These are phyloP conservation scores for Ooceraea biroi DNA, from an alignment of 1,140 invertebrate genomes.

Conservation along the genomic window DNA sequence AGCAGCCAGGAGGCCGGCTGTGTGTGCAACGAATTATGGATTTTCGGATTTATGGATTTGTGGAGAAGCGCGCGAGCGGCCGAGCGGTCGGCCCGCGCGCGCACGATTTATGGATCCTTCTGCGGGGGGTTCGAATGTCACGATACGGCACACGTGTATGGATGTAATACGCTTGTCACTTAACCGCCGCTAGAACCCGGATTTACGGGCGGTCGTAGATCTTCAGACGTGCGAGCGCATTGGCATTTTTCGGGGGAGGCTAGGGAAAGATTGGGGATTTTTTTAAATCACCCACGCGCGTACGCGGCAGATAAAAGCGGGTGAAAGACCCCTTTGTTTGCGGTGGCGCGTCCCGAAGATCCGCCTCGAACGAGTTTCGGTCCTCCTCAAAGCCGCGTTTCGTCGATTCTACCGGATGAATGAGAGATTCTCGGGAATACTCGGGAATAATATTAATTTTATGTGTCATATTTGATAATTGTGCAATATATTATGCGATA, in stretches of 20 bases:
- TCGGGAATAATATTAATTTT: background rate
- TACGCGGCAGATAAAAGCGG: constrained; percentile 39
- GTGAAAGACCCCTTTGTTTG: constrained; percentile 31
- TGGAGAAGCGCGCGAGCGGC: constrained; percentile 42
- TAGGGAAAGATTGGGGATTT: constrained; percentile 56
- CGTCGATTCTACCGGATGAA: background rate
- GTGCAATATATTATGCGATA: background rate
- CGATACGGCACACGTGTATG: constrained; percentile 56
- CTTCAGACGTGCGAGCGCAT: constrained; percentile 35
- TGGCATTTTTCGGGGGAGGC: constrained; percentile 45
- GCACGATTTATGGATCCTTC: constrained; percentile 59
- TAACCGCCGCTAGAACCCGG: constrained; percentile 44
- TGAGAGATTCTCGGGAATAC: background rate
- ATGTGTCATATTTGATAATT: background rate
- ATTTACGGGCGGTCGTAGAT: constrained; percentile 58
- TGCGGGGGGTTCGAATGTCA: constrained; percentile 55
- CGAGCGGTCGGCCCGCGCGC: constrained; percentile 13
- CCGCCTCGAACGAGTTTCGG: background rate
- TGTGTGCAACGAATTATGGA: constrained; percentile 54
- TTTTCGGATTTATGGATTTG: constrained; percentile 63
- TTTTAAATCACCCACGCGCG: constrained; percentile 28
- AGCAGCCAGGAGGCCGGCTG: too few relatives aligned
- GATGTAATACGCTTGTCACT: constrained; percentile 63
- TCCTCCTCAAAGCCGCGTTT: constrained; percentile 1
- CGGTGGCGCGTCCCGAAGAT: background rate